phyloP scores from a whole-genome alignment of 2,113 vertebrate species.

The Archocentrus centrarchus region DNA sequence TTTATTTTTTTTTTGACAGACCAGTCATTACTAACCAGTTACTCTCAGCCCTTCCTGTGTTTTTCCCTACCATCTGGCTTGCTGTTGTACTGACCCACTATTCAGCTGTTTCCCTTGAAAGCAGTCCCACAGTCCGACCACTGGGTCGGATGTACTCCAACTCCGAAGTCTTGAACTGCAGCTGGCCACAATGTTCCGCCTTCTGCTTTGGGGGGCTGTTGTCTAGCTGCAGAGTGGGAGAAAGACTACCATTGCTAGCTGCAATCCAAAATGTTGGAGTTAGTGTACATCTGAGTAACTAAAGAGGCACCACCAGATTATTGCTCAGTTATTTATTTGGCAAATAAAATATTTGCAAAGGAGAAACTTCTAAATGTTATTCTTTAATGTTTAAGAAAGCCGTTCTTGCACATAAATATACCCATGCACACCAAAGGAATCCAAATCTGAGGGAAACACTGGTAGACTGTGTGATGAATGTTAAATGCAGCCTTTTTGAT shows the following conservation, averaged over 20 bases:
- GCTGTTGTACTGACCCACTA: too few relatives aligned
- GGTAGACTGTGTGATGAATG: slow-evolving; percentile 2
- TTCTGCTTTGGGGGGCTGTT: neutral
- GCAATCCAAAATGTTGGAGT: neutral
- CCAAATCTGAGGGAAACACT: neutral
- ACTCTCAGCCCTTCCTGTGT: too few relatives aligned
- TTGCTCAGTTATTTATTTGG: neutral
- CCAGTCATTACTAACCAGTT: too few relatives aligned
- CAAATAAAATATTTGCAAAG: neutral
- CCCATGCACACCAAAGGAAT: neutral
- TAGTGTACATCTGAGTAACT: neutral
- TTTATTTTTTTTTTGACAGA: too few relatives aligned
- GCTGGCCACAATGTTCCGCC: too few relatives aligned
- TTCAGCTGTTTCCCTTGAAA: too few relatives aligned
- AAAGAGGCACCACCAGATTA: neutral
- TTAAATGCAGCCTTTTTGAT: neutral
- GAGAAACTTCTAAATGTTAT: too few relatives aligned
- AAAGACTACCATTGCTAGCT: neutral
- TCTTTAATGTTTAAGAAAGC: neutral
- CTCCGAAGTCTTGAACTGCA: too few relatives aligned
- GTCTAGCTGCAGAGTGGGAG: too few relatives aligned
- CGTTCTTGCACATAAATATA: neutral
- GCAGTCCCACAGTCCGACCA: too few relatives aligned
- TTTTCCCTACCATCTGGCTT: too few relatives aligned
- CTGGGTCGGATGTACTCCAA: too few relatives aligned